phyloP scores from a whole-genome alignment of 2,888 invertebrate species.

The Callyntrura guangdongensis region DNA sequence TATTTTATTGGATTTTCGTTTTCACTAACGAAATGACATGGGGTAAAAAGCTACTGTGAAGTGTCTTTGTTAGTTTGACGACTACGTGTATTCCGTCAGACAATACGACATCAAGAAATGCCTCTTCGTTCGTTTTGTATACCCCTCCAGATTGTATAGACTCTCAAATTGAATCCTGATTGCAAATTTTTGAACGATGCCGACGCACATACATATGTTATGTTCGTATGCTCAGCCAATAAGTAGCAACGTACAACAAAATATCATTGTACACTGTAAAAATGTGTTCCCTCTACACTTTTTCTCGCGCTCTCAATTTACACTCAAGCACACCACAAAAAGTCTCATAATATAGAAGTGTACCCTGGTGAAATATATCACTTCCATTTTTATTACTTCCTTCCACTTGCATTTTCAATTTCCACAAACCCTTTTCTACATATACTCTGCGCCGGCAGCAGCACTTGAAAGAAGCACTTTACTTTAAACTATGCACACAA shows the following conservation, averaged over 20 bases:
- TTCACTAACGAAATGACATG: neutral
- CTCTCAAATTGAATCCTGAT: neutral
- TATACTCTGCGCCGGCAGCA: neutral
- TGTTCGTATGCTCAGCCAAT: neutral
- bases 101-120: neutral
- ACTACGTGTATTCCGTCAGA: neutral
- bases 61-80: neutral
- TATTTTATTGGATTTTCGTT: constrained; percentile 24
- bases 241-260: too few relatives aligned
- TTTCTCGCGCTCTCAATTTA: neutral
- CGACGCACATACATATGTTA: neutral
- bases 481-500: neutral
- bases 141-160: neutral
- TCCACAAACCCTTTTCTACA: constrained; percentile 14
- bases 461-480: neutral
- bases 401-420: constrained; percentile 40
- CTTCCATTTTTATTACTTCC: constrained; percentile 9
- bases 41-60: neutral
- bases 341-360: neutral
- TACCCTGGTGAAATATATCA: neutral
- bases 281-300: neutral
- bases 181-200: neutral
- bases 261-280: too few relatives aligned
- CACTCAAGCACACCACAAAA: too few relatives aligned
- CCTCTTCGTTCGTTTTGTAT: too few relatives aligned